Percentiles rank a stretch among this genome's conserved stretches.
Conservation (phyloP, 2,113 vertebrate species). For the Sphaerodactylus townsendi region DNA sequence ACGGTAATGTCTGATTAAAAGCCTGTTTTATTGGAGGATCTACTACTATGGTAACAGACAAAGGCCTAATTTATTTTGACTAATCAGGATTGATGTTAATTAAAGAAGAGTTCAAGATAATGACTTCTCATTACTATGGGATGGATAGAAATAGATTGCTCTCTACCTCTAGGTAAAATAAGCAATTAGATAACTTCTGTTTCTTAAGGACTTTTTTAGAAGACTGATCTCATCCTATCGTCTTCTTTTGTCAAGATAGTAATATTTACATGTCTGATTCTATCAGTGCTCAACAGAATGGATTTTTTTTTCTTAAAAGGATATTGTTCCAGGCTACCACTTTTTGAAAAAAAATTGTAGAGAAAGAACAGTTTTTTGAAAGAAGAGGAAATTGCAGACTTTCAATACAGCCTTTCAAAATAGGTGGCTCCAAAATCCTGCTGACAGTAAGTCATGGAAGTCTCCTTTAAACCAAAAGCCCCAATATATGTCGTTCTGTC, state of each 20-base stretch:
- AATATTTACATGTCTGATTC: slow-evolving; percentile 54
- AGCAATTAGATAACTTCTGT: slow-evolving; percentile 75
- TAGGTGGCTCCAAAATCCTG: not conserved
- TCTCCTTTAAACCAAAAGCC: not conserved
- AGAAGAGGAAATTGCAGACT: not conserved
- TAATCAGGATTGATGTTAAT: slow-evolving; percentile 83
- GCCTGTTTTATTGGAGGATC: slow-evolving; percentile 60
- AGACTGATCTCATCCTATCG: slow-evolving; percentile 52
- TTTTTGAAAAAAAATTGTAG: not conserved
- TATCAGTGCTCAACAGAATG: slow-evolving; percentile 31
- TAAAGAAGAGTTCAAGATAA: slow-evolving; percentile 80
- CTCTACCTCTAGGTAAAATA: slow-evolving; percentile 78
- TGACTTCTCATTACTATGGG: slow-evolving; percentile 80
- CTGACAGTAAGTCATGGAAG: not conserved
- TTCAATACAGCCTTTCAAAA: not conserved
- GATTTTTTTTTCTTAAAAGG: slow-evolving; percentile 28
- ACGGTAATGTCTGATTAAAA: slow-evolving; percentile 72
- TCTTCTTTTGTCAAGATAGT: slow-evolving; percentile 65
- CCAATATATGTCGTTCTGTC: too few relatives aligned
- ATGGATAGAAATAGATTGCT: slow-evolving; percentile 78
- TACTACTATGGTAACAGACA: slow-evolving; percentile 73
- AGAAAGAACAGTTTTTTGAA: not conserved
- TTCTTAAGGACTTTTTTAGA: slow-evolving; percentile 60
- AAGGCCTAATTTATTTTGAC: slow-evolving; percentile 78
- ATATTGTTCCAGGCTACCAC: not conserved